A percentile compares a stretch with the other conserved stretches of the same genome.
These are phyloP conservation scores for Bufotes viridis DNA, from an alignment of 2,797 vertebrate genomes.

Conservation along the genomic window DNA sequence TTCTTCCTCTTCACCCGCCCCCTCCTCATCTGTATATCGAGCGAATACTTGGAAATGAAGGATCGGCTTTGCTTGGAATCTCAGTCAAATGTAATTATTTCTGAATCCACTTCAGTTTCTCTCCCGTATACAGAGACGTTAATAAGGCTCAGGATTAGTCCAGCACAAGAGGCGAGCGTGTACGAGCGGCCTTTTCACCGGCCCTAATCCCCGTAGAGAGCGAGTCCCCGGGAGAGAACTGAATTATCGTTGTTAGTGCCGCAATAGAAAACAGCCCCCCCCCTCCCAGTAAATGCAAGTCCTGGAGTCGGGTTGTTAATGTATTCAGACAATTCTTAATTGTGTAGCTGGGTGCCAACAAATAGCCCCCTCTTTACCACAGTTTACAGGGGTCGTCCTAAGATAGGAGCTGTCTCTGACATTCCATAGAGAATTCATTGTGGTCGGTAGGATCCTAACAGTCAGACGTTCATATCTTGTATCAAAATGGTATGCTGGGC, in stretches of 20 bases:
- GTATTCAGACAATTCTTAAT: too few relatives aligned
- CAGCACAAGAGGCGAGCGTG: background rate
- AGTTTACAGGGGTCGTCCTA: too few relatives aligned
- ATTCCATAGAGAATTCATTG: too few relatives aligned
- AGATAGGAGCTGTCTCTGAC: too few relatives aligned
- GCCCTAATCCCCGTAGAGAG: background rate
- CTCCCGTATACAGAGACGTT: background rate
- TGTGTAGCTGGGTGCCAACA: too few relatives aligned
- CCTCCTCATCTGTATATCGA: too few relatives aligned
- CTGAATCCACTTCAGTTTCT: conserved; percentile 26
- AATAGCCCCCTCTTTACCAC: too few relatives aligned
- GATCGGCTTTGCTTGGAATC: background rate
- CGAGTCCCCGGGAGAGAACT: background rate
- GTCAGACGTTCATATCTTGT: too few relatives aligned
- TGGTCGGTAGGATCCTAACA: too few relatives aligned
- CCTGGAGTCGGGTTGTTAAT: background rate
- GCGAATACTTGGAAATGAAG: conserved; percentile 19
- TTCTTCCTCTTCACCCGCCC: background rate
- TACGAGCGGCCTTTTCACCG: background rate
- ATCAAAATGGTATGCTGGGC: too few relatives aligned
- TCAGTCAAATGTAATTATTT: conserved; percentile 38
- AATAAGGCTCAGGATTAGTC: conserved; percentile 10
- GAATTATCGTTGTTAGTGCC: background rate
- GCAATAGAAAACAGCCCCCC: background rate
- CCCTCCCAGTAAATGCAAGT: too few relatives aligned